Conservation (phyloP, 37 sponge, comb jelly and placozoan genomes). For the Chondrosia reniformis region DNA sequence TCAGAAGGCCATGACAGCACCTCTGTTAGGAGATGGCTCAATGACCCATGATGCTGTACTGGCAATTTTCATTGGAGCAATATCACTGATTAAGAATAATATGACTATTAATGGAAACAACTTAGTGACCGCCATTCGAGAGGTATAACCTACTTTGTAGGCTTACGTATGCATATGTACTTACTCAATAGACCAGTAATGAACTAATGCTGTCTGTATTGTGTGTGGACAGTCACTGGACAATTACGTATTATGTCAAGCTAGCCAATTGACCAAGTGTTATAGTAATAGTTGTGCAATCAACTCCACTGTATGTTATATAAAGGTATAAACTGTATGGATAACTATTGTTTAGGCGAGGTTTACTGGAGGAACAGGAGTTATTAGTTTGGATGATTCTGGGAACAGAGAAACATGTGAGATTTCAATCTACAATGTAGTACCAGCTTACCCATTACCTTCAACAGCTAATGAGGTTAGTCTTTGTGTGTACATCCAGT, state of each 20-base stretch:
- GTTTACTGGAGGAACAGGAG: neutral
- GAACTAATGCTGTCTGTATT: no score
- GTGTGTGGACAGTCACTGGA: no score
- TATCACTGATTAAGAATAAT: conserved; percentile 14
- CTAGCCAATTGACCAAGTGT: no score
- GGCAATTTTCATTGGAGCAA: conserved; percentile 34
- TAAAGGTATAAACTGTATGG: no score
- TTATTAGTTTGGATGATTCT: neutral
- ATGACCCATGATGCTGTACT: conserved; percentile 33
- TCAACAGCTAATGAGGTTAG: neutral
- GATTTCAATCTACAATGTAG: neutral
- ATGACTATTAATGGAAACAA: conserved; percentile 38
- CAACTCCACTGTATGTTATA: no score
- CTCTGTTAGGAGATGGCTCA: neutral
- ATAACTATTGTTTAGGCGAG: neutral
- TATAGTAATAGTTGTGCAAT: no score
- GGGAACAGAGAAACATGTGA: neutral
- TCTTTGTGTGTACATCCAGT: no score
- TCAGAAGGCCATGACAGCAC: conserved; percentile 16
- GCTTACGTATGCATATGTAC: neutral
- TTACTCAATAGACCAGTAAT: no score
- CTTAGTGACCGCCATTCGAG: conserved; percentile 4
- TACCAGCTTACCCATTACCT: neutral
- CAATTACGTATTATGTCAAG: no score
- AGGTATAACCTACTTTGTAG: neutral